phyloP scores from a whole-genome alignment of 2,113 vertebrate genomes.

The Larimichthys polyactis region DNA sequence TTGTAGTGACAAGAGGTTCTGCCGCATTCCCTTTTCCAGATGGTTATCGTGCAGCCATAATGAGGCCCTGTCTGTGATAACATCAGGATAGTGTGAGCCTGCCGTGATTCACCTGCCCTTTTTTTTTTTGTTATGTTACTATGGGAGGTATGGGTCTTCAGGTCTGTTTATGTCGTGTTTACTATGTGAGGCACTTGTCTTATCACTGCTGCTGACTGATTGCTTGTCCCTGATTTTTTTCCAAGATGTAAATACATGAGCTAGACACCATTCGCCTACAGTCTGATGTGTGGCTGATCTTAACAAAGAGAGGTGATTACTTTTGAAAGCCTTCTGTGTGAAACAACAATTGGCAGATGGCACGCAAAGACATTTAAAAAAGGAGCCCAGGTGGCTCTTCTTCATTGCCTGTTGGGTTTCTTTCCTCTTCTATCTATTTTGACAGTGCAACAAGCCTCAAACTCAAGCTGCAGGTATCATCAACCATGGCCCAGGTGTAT shows the following conservation, averaged over 20 bases:
- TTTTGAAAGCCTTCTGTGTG: constrained; percentile 59
- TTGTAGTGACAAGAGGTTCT: constrained; percentile 44
- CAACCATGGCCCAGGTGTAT: constrained; percentile 68
- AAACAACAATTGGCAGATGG: constrained; percentile 74
- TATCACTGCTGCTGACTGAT: constrained; percentile 71
- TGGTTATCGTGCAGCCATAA: constrained; percentile 50
- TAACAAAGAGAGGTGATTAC: constrained; percentile 70
- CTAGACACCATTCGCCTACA: constrained; percentile 68
- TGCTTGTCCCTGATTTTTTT: constrained; percentile 69
- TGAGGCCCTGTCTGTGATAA: constrained; percentile 47
- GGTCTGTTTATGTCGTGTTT: constrained; percentile 67
- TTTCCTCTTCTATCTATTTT: constrained; percentile 68
- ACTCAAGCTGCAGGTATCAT: constrained; percentile 70
- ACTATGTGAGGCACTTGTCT: constrained; percentile 57
- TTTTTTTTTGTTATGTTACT: constrained; percentile 38
- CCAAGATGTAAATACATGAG: constrained; percentile 58
- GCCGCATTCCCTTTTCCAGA: constrained; percentile 54
- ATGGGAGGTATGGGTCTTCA: constrained; percentile 21
- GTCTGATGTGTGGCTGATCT: constrained; percentile 52
- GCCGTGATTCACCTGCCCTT: constrained; percentile 58
- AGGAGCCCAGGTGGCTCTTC: constrained; percentile 72
- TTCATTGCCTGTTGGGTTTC: constrained; percentile 55
- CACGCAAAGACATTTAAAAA: constrained; percentile 74
- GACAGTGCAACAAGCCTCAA: constrained; percentile 64
- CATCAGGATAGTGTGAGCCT: constrained; percentile 57